Conservation (phyloP, 2,113 vertebrate genomes). For the Stomatorhinus ivindoensis region DNA sequence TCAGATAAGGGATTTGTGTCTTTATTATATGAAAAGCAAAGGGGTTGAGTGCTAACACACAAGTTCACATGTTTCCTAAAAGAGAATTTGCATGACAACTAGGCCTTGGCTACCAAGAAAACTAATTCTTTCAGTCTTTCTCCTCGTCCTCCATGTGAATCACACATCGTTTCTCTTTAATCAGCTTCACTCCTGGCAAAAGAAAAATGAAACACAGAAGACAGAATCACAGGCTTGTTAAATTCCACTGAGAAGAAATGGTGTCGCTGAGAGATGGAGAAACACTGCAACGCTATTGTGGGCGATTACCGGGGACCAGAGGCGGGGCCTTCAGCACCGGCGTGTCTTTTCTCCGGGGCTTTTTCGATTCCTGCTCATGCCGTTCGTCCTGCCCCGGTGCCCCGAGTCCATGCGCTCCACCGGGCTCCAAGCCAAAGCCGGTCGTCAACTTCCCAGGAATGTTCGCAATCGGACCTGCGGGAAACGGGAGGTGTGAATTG, state of each 20-base stretch:
- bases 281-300: neutral
- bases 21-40: slow-evolving; percentile 30
- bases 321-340: slow-evolving; percentile 69
- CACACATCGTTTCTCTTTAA: slow-evolving; percentile 62
- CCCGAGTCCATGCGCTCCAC: slow-evolving; percentile 38
- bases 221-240: neutral
- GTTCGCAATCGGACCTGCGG: neutral
- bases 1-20: slow-evolving; percentile 61
- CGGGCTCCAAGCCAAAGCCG: slow-evolving; percentile 30
- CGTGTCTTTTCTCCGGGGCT: slow-evolving; percentile 84
- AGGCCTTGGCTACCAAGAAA: slow-evolving; percentile 25
- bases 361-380: slow-evolving; percentile 67
- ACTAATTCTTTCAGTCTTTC: slow-evolving; percentile 56
- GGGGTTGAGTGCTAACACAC: neutral
- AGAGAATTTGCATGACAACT: neutral
- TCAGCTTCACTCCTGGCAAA: slow-evolving; percentile 56
- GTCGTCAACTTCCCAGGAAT: neutral
- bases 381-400: slow-evolving; percentile 46
- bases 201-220: neutral
- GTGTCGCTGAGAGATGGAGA: neutral
- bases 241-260: neutral
- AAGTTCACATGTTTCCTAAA: neutral
- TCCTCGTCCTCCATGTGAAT: slow-evolving; percentile 81
- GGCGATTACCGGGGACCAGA: slow-evolving; percentile 67
- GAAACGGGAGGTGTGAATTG: neutral